Base-by-base conservation (phyloP, 2,888 invertebrate genomes). In the Acanthococcus lagerstroemiae region DNA sequence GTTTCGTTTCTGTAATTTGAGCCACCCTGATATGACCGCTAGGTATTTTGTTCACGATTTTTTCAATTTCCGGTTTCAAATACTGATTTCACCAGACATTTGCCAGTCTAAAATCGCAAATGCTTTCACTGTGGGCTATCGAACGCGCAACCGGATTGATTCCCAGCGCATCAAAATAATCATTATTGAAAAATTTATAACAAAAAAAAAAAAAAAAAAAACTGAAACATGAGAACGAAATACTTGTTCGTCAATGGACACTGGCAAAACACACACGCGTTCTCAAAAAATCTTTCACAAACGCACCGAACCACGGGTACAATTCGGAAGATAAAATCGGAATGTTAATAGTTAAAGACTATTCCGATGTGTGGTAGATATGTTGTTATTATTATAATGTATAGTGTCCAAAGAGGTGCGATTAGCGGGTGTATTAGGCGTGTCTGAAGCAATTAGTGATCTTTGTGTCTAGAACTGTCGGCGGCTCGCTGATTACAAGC, bases 351-450 rank as follows among this genome's bases (percentile, higher is more conserved):
- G 63, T 54, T 24, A 30, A 61, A 61, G 63, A 63, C 44, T 63
- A 52, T 63, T 63, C 63, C 63, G 63, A 63, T 54, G 50, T 63
- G 52, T 63, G 63, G 63, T 30, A 63, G 63, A 63, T 63, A 63
- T 54, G 63, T 63, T 63, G 63, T 54, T 63, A 63, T 63, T 63
- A 63, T 63, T 52, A 63, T 63, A 63, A 63, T 63, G 52, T 63
- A 52, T 63, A 63, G 63, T 54, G 63, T 63, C 63, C 63, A 63
- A 63, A 63, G 63, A 63, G 63, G 63, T 54, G 63, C 63, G 63
- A 63, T 63, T 63, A 63, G 63, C 63, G 63, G 63, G 63, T 63
- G 63, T 63, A 63, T 63, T 52, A 63, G 63, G 63, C 63, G 63
- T 63, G 63, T 63, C 63, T 37, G 63, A 63, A 63, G 63, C 63